These are phyloP conservation scores for Lanius collurio DNA, from an alignment of 2,113 vertebrate species.

Conservation along the genomic window DNA sequence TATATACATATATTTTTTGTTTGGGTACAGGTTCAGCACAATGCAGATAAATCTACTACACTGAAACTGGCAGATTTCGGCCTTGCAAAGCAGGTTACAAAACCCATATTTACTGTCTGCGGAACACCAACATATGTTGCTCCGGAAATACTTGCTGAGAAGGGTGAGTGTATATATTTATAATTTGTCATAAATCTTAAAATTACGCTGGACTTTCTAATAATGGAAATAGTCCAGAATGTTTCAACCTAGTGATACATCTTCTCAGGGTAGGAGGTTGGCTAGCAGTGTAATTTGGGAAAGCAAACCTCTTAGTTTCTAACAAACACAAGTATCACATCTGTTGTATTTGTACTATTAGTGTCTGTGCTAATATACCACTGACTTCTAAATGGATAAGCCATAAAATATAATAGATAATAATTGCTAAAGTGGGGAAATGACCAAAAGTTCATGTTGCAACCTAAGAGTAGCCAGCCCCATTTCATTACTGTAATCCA, in stretches of 20 bases:
- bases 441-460: not conserved
- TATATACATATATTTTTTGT: not conserved
- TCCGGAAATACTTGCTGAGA: constrained; percentile 95
- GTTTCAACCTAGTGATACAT: not conserved
- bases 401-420: not conserved
- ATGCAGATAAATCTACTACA: constrained; percentile 80
- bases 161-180: constrained; percentile 74
- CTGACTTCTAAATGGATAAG: not conserved
- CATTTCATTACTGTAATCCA: not conserved
- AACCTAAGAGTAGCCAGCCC: not conserved
- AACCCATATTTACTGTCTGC: constrained; percentile 96
- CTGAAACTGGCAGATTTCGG: constrained; percentile 96
- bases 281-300: not conserved
- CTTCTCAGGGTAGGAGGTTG: not conserved
- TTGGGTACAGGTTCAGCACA: constrained; percentile 82
- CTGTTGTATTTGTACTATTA: not conserved
- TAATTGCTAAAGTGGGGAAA: not conserved
- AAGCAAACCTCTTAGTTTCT: not conserved
- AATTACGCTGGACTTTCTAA: not conserved
- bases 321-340: not conserved
- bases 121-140: constrained; percentile 97
- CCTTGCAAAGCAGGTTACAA: constrained; percentile 91
- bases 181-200: not conserved
- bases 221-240: not conserved
- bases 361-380: not conserved